Evolutionary conservation across 35 echinoderm and acorn worm species (phyloP).

Genomic region (Anneissia japonica): DNA sequence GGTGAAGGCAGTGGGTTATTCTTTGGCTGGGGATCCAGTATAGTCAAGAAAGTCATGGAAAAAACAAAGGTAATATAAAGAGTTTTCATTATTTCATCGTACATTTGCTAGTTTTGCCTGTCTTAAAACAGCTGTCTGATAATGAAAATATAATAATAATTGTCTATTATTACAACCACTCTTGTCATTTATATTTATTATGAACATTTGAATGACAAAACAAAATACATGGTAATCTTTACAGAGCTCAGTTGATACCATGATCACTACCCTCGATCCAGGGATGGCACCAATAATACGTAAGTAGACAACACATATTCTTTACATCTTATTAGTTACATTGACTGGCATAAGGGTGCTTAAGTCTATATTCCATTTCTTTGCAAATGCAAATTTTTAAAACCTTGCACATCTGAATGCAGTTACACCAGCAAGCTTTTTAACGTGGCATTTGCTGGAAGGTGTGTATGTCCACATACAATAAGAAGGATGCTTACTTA

Average conservation of each 20-base stretch:
- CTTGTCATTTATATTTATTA: slow-evolving; percentile 3
- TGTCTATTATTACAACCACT: not conserved
- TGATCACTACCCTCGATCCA: slow-evolving; percentile 98
- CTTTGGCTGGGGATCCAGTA: slow-evolving; percentile 65
- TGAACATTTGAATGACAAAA: too few relatives aligned
- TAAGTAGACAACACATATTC: too few relatives aligned
- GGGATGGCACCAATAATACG: slow-evolving; percentile 97
- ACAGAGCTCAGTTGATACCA: slow-evolving; percentile 80
- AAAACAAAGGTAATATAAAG: slow-evolving; percentile 78
- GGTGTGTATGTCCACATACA: too few relatives aligned
- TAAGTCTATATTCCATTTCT: too few relatives aligned
- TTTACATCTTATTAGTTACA: too few relatives aligned
- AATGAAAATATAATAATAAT: not conserved
- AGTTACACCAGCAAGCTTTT: too few relatives aligned
- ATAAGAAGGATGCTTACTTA: too few relatives aligned
- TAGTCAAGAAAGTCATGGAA: slow-evolving; percentile 86
- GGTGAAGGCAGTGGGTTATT: slow-evolving; percentile 35
- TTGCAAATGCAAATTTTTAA: too few relatives aligned
- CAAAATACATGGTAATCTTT: too few relatives aligned
- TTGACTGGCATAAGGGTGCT: too few relatives aligned
- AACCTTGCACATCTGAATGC: too few relatives aligned
- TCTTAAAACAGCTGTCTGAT: not conserved
- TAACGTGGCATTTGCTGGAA: too few relatives aligned
- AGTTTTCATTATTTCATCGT: not conserved
- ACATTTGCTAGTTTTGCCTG: not conserved